Base-by-base conservation (phyloP, 1,140 invertebrate genomes). In the Homarus americanus region DNA sequence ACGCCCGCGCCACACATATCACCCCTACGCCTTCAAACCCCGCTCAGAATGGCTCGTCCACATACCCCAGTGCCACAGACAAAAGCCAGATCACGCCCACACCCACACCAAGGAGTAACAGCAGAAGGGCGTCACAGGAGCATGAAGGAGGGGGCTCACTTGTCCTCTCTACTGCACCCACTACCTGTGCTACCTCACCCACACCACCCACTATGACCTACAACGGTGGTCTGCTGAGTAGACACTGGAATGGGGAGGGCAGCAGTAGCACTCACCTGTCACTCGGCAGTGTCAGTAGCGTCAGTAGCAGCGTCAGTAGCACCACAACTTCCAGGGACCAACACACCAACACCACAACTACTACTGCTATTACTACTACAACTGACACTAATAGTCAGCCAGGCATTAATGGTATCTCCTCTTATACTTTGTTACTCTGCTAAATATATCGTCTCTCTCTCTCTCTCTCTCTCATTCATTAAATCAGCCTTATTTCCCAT, bases 1-100 rank as follows among this genome's bases (percentile, higher is more conserved):
- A 90, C 69, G 34, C 87, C 87, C 79, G 87, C 15, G 87, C 87
- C 66, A 82, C 87, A 5, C 87, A 82, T 28, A 76, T 82, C 79
- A 40, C 69, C 9, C 63, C 80, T 7, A 32, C 58, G 5, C 40
- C 87, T 40, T 36, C 53, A 24, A 41, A 41, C 87, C 73, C 17
- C 84, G 58, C 32, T 32, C 63, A 2, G 38, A 82, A 9, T 9
- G 24, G 10, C 44, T 12, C 49, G 24, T 24, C 36, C 36, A 58
- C 63, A 24, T 7, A 20, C 32, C 44, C 20, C 49, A 58, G n/a
- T 24, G 4, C 53, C 53, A 82, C 79, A 28, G 28, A 28, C 49
- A 24, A 36, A 34, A 24, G 9, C 44, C 44, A 4, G 17, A 7
- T 24, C 3, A 58, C 53, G 20, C 5, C 53, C 53, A 58, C 53